Evolutionary conservation across 1,140 invertebrate species (phyloP).

Genomic region (Drosophila simulans): DNA sequence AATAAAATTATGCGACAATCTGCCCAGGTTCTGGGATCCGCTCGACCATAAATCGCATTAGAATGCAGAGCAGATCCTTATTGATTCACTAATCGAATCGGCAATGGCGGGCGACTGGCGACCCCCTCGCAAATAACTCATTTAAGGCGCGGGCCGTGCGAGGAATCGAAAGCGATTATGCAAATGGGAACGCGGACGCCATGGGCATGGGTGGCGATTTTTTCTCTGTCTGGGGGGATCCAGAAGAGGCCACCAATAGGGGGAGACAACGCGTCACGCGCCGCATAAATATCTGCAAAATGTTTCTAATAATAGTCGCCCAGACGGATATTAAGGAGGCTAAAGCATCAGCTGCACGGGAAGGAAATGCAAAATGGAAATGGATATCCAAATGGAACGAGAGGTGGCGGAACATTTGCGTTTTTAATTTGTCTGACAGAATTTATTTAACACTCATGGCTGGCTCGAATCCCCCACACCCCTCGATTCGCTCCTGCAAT

Average conservation of each 20-base stretch:
- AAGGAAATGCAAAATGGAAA: slow-evolving; percentile 40
- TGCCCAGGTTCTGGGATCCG: slow-evolving; percentile 14
- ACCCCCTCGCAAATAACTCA: slow-evolving; percentile 77
- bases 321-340: slow-evolving; percentile 28
- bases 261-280: slow-evolving; percentile 56
- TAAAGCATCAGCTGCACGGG: slow-evolving; percentile 34
- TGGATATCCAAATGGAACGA: slow-evolving; percentile 1
- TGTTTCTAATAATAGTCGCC: slow-evolving; percentile 72
- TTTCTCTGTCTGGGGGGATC: not conserved
- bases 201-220: slow-evolving; percentile 16
- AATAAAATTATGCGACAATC: slow-evolving; percentile 62
- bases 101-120: slow-evolving; percentile 30
- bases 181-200: slow-evolving; percentile 58
- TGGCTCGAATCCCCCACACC: not conserved
- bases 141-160: slow-evolving; percentile 71
- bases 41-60: slow-evolving; percentile 66
- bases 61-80: slow-evolving; percentile 79
- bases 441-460: slow-evolving; percentile 75
- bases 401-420: slow-evolving; percentile 27
- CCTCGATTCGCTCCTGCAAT: slow-evolving; percentile 18
- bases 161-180: slow-evolving; percentile 82
- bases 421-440: slow-evolving; percentile 70
- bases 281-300: slow-evolving; percentile 77
- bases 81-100: slow-evolving; percentile 78
- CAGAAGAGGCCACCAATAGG: not conserved